Evolutionary conservation across 1,140 invertebrate species (phyloP).

Genomic region (Trachymyrmex septentrionalis): DNA sequence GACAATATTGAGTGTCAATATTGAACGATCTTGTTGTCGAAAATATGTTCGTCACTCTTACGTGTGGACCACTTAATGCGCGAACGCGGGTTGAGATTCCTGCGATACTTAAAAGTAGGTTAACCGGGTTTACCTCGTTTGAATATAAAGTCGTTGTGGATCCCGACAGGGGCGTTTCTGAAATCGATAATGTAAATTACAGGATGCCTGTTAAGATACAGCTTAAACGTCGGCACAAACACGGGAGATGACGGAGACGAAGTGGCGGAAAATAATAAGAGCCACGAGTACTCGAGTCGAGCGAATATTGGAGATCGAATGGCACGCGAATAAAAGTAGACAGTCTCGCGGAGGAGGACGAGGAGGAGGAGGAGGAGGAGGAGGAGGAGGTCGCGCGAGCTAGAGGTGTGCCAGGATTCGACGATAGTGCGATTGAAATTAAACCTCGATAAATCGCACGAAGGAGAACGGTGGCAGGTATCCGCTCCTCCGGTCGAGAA

Average conservation of each 20-base stretch:
- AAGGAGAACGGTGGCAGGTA: neutral
- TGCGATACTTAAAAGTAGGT: constrained; percentile 50
- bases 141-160: constrained; percentile 63
- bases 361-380: too few relatives aligned
- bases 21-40: neutral
- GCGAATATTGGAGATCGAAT: constrained; percentile 20
- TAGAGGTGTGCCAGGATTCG: constrained; percentile 14
- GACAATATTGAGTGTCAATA: neutral
- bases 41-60: constrained; percentile 9
- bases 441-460: constrained; percentile 69
- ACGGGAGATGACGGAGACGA: constrained; percentile 33
- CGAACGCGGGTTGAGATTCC: constrained; percentile 38
- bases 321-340: constrained; percentile 1
- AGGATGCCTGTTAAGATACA: constrained; percentile 57
- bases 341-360: neutral
- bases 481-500: neutral
- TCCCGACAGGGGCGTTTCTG: constrained; percentile 53
- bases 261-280: constrained; percentile 33
- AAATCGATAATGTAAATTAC: constrained; percentile 63
- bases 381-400: neutral
- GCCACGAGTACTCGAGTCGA: neutral
- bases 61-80: neutral
- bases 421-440: constrained; percentile 63
- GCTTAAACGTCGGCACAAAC: constrained; percentile 53
- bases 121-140: constrained; percentile 54